Evolutionary conservation across 2,888 invertebrate species (phyloP).

Genomic region (Vandiemenella viatica): DNA sequence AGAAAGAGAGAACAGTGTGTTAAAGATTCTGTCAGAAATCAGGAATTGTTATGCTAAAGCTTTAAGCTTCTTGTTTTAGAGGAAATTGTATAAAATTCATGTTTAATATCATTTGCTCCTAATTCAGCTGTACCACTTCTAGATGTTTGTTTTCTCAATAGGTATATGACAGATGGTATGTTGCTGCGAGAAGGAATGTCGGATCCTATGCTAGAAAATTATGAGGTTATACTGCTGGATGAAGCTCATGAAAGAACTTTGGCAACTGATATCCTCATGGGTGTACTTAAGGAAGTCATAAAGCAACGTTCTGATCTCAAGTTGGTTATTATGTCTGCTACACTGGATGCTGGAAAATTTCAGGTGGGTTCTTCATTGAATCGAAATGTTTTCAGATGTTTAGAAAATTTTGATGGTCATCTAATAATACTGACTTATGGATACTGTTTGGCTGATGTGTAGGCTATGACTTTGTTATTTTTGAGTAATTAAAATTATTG

Average conservation of each 20-base stretch:
- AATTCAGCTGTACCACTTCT: background rate
- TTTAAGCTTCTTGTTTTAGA: no score
- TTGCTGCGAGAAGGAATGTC: constrained; percentile 97
- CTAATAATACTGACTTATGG: no score
- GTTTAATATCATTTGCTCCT: no score
- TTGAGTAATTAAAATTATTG: no score
- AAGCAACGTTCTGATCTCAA: constrained; percentile 85
- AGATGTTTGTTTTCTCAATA: constrained; percentile 21
- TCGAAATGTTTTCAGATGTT: background rate
- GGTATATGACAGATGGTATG: constrained; percentile 99
- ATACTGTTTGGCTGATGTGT: no score
- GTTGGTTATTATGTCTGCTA: constrained; percentile 98
- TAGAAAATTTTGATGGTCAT: no score
- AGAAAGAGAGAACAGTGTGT: no score
- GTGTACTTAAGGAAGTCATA: constrained; percentile 91
- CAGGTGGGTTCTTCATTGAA: constrained; percentile 32
- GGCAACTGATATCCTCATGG: constrained; percentile 98
- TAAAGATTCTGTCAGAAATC: no score
- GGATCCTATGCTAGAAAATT: constrained; percentile 91
- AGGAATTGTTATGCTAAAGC: no score
- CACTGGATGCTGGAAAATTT: constrained; percentile 97
- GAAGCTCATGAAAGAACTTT: constrained; percentile 98
- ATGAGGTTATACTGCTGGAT: constrained; percentile 89
- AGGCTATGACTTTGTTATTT: no score
- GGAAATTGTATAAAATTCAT: no score